Conservation (phyloP, 2,113 vertebrate genomes). For the Hassar affinis region DNA sequence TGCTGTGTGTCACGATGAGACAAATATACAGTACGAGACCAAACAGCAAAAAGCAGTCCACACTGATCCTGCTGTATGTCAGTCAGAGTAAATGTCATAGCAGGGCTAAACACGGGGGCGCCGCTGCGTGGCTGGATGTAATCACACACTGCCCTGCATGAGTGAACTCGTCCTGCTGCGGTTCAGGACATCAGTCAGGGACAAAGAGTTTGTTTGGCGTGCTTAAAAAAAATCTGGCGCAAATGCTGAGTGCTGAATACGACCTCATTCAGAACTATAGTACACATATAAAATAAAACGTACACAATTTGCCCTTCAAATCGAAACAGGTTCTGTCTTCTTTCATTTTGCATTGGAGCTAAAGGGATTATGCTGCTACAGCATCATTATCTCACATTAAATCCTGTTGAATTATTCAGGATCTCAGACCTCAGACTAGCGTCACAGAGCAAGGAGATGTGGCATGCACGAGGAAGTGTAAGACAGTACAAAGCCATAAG, state of each 20-base stretch:
- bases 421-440: neutral
- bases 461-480: neutral
- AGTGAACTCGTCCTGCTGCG: conserved; percentile 22
- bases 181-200: conserved; percentile 16
- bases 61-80: neutral
- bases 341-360: neutral
- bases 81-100: conserved; percentile 17
- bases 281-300: neutral
- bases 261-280: neutral
- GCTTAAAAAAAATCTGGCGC: neutral
- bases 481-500: no score
- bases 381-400: neutral
- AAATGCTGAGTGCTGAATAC: neutral
- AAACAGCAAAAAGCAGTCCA: conserved; percentile 5
- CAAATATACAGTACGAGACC: neutral
- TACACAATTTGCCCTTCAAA: neutral
- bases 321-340: neutral
- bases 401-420: neutral
- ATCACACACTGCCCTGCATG: conserved; percentile 8
- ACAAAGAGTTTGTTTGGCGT: neutral
- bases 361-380: neutral
- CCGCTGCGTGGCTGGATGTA: conserved; percentile 15
- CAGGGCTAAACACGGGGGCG: neutral
- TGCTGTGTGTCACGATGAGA: neutral
- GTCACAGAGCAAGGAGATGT: neutral